Base-by-base conservation (phyloP, 2,113 vertebrate genomes). In the Microcebus ravelobensis region DNA sequence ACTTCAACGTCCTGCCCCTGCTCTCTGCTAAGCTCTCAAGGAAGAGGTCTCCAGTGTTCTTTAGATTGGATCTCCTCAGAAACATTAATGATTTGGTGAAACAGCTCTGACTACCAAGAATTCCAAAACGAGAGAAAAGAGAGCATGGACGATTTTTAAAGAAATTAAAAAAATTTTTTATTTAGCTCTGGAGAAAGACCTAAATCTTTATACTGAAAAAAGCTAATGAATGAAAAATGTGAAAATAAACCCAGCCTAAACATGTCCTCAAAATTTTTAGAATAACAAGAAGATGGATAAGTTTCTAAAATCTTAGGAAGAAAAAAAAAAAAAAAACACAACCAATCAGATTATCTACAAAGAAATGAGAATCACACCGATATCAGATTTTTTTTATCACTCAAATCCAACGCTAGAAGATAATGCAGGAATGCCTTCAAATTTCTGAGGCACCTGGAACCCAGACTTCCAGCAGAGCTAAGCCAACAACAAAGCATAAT, bases 11-110 rank as follows among this genome's bases (percentile, higher is more conserved):
- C 52, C 57, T 67, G 27, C 31, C 9, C 23, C 50, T 92, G 23
- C 9, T 71, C 13, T 89, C 39, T 77, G 29, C 55, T 11, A 29
- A 31, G 15, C 65, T 55, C 8, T 14, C 11, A 34, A 36, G 88
- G 18, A 7, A 25, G 45, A 29, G 39, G 2, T 15, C 6, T 67
- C 7, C 2, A 0, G 27, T 6, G 5, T 12, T 25, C 36, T 68
- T 48, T 39, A 25, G 42, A 42, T 55, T 2, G 5, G 34, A 20
- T 77, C 11, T 52, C 55, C 42, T 77, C 9, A 65, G 68, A 67
- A 25, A 25, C 27, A 52, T 1, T 4, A 55, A 15, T 31, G 39
- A 31, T 29, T 23, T 31, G 17, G 34, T 82, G 55, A 18, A 9
- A 6, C 17, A 45, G 25, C 13, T 45, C 29, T 71, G 52, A 50